phyloP scores from a whole-genome alignment of 2,797 vertebrate genomes.

The Cirrhinus mrigala region DNA sequence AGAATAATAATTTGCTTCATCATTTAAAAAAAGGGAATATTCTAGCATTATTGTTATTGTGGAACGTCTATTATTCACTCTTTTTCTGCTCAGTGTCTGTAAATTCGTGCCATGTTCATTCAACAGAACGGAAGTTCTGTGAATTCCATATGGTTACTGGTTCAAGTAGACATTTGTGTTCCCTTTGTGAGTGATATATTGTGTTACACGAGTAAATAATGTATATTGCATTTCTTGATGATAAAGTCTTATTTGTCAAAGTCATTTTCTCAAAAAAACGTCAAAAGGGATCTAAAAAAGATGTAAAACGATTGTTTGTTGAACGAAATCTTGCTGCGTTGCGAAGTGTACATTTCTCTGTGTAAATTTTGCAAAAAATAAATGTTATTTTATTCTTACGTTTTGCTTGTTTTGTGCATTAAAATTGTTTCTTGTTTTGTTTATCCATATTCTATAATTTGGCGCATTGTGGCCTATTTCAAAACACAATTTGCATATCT shows the following conservation, averaged over 20 bases:
- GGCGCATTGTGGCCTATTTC: neutral
- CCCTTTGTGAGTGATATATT: constrained; percentile 73
- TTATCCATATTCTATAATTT: neutral
- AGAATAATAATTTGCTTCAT: constrained; percentile 40
- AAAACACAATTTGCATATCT: neutral
- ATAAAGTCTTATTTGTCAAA: constrained; percentile 83
- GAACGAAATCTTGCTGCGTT: constrained; percentile 80
- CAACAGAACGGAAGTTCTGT: constrained; percentile 81
- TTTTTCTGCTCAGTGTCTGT: constrained; percentile 55
- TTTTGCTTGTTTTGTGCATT: constrained; percentile 27
- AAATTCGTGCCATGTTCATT: constrained; percentile 77
- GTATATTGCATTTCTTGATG: constrained; percentile 78
- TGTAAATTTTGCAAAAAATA: constrained; percentile 97
- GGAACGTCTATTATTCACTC: constrained; percentile 26
- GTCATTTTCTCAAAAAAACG: constrained; percentile 78
- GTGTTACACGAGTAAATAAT: constrained; percentile 72
- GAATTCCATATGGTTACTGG: constrained; percentile 45
- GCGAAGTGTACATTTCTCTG: constrained; percentile 83
- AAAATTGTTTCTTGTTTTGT: neutral
- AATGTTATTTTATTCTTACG: constrained; percentile 92
- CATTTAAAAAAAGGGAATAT: constrained; percentile 50
- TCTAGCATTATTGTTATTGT: constrained; percentile 57
- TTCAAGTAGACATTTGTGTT: constrained; percentile 63
- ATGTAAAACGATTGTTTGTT: constrained; percentile 70
- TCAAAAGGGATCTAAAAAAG: constrained; percentile 65